phyloP scores from a whole-genome alignment of 2,113 vertebrate species.

The Amphiprion ocellaris region DNA sequence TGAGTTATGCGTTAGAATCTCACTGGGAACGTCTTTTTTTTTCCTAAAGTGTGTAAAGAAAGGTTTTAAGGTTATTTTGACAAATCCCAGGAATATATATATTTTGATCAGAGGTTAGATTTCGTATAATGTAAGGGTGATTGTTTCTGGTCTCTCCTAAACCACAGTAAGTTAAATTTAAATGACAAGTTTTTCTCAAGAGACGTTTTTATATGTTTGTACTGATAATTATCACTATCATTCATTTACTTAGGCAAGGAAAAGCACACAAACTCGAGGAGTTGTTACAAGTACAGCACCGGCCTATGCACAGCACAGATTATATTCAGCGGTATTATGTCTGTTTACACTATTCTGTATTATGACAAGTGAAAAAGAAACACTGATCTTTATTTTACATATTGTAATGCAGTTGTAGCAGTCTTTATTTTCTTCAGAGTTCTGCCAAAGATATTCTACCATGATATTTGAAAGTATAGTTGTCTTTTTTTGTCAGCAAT shows the following conservation, averaged over 20 bases:
- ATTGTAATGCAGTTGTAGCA: constrained; percentile 37
- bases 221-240: constrained; percentile 60
- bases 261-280: constrained; percentile 61
- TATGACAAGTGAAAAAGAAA: constrained; percentile 63
- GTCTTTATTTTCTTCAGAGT: constrained; percentile 43
- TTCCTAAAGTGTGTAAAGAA: constrained; percentile 65
- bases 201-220: constrained; percentile 69
- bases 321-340: constrained; percentile 50
- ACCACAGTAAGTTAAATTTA: constrained; percentile 54
- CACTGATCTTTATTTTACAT: constrained; percentile 58
- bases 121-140: constrained; percentile 57
- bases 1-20: constrained; percentile 53
- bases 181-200: constrained; percentile 35
- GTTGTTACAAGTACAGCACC: constrained; percentile 63
- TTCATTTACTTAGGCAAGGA: constrained; percentile 48
- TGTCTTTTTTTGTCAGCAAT: constrained; percentile 38
- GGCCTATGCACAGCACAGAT: constrained; percentile 42
- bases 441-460: constrained; percentile 77
- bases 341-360: constrained; percentile 73
- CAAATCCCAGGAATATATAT: constrained; percentile 76
- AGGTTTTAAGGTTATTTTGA: constrained; percentile 61
- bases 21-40: constrained; percentile 41
- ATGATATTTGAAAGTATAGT: constrained; percentile 33
- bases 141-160: constrained; percentile 49
- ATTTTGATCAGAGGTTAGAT: constrained; percentile 74